A percentile compares a stretch with the other conserved stretches of the same genome.
Conservation (phyloP, 1,140 invertebrate genomes). For the Rhopalosiphum maidis region DNA sequence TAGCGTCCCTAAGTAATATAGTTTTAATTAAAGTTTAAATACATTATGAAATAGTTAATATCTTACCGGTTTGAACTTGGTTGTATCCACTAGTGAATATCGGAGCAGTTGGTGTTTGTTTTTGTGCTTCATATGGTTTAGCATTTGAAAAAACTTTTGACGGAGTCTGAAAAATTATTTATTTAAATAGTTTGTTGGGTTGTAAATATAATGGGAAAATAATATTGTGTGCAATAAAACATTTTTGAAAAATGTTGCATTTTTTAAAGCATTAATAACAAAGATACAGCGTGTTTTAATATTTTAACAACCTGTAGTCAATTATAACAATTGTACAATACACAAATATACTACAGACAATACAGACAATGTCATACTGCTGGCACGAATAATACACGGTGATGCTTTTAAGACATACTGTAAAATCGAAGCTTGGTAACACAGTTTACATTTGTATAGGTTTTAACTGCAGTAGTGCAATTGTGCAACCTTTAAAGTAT, state of each 20-base stretch:
- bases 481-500: neutral
- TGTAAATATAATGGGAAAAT: neutral
- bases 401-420: neutral
- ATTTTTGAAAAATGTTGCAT: neutral
- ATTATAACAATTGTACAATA: neutral
- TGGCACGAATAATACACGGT: neutral
- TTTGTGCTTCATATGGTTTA: slow-evolving; percentile 43
- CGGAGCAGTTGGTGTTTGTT: slow-evolving; percentile 19
- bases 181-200: no score
- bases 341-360: neutral
- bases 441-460: neutral
- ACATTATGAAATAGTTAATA: neutral
- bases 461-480: neutral
- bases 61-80: slow-evolving; percentile 28
- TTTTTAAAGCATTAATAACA: slow-evolving; percentile 28
- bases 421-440: neutral
- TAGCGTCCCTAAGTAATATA: neutral
- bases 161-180: slow-evolving; percentile 20
- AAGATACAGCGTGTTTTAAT: neutral
- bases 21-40: neutral
- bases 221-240: neutral
- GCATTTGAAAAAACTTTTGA: slow-evolving; percentile 17
- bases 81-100: slow-evolving; percentile 12
- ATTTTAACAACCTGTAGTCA: neutral
- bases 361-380: neutral